Evolutionary conservation across 23 tunicate genomes (phyloP).

Genomic region (Halocynthia roretzi): DNA sequence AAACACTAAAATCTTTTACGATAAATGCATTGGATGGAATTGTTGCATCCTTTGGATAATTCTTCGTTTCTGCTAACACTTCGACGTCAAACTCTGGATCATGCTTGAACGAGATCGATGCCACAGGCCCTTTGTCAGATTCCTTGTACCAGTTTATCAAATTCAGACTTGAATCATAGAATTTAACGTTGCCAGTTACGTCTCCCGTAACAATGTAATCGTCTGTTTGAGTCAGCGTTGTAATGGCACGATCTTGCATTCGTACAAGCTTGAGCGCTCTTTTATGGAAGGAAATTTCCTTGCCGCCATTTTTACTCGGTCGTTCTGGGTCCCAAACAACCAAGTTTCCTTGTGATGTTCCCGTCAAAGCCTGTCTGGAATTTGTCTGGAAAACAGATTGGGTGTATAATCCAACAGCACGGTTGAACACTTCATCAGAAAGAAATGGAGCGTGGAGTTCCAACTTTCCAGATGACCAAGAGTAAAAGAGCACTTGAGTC

Average conservation of each 20-base stretch:
- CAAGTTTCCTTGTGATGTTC: conserved; percentile 81
- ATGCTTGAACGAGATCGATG: conserved; percentile 57
- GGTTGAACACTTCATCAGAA: conserved; percentile 56
- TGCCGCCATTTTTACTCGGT: conserved; percentile 24
- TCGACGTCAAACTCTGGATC: conserved; percentile 34
- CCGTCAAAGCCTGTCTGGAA: conserved; percentile 45
- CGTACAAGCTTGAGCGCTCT: conserved; percentile 74
- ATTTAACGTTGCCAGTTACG: conserved; percentile 55
- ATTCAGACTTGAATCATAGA: conserved; percentile 65
- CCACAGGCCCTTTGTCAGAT: conserved; percentile 38
- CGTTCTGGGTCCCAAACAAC: conserved; percentile 89
- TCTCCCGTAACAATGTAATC: conserved; percentile 68
- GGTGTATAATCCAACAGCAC: conserved; percentile 64
- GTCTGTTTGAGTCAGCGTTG: conserved; percentile 51
- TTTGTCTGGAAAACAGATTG: conserved; percentile 61
- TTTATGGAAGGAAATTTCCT: conserved; percentile 11
- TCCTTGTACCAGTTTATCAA: conserved; percentile 46
- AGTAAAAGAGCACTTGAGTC: conserved; percentile 61
- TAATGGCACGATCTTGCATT: conserved; percentile 57
- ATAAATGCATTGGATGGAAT: conserved; percentile 40
- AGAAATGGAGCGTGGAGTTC: conserved; percentile 63
- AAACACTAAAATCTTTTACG: conserved; percentile 60
- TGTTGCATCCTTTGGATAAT: conserved; percentile 67
- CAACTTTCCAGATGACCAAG: conserved; percentile 55
- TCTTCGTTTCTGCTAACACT: conserved; percentile 25